phyloP scores from a whole-genome alignment of 2,888 invertebrate genomes.

The Apomyelois bistriatella region DNA sequence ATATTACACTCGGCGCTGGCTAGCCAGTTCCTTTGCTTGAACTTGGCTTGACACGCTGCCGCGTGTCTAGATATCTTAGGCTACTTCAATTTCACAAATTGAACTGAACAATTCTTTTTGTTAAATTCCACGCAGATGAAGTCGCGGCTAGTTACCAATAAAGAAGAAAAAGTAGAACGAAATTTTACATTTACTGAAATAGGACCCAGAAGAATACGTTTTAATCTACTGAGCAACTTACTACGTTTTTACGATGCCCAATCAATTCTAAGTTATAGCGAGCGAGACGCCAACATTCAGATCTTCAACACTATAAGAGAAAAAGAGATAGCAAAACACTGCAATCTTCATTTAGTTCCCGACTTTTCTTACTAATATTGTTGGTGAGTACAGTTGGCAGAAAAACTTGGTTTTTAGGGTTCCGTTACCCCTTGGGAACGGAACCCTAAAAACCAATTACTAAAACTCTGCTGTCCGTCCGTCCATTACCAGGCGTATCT shows the following conservation, averaged over 20 bases:
- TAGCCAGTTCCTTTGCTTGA: too few species aligned
- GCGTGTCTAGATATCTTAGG: too few species aligned
- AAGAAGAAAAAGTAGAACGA: neutral
- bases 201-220: slow-evolving; percentile 1
- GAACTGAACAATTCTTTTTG: too few species aligned
- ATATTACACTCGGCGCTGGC: too few species aligned
- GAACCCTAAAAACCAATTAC: too few species aligned
- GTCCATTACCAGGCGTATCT: too few species aligned
- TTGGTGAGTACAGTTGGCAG: neutral
- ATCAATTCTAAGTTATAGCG: slow-evolving; percentile 3
- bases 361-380: slow-evolving; percentile 7
- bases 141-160: neutral
- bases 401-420: neutral
- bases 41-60: too few species aligned
- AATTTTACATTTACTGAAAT: neutral
- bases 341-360: slow-evolving; percentile 7
- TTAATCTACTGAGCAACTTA: slow-evolving; percentile 5
- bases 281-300: neutral
- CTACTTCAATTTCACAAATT: too few species aligned
- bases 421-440: too few species aligned
- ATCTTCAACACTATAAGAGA: neutral
- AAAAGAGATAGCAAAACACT: neutral
- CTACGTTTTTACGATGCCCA: slow-evolving; percentile 7
- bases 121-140: too few species aligned
- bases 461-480: too few species aligned